Conservation (phyloP, 37 sponge, comb jelly and placozoan species). For the Chondrilla cf. caribensis region DNA sequence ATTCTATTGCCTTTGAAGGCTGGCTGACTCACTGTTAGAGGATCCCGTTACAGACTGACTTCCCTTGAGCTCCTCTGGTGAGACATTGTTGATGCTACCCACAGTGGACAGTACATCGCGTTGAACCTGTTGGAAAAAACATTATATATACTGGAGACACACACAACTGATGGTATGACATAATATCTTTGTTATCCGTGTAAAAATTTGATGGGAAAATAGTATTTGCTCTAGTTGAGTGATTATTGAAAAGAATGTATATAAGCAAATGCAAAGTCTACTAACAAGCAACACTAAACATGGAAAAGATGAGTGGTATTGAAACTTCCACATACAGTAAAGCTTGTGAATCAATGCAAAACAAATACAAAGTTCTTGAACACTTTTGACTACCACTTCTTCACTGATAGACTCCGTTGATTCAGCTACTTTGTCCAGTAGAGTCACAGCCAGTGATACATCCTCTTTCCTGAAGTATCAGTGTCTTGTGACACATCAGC, state of each 20-base stretch:
- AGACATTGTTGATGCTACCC: slow-evolving; percentile 27
- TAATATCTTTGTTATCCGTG: no score
- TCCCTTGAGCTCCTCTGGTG: slow-evolving; percentile 9
- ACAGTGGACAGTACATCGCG: slow-evolving; percentile 22
- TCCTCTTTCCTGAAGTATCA: not conserved
- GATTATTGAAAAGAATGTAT: not conserved
- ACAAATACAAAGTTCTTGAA: not conserved
- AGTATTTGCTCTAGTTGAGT: no score
- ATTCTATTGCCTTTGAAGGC: no score
- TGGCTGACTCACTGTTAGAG: slow-evolving; percentile 32
- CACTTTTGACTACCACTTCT: slow-evolving; percentile 1
- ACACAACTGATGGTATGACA: no score
- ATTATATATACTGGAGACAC: not conserved
- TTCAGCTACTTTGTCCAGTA: not conserved
- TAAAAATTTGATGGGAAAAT: no score
- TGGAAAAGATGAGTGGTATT: no score
- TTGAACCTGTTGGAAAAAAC: slow-evolving; percentile 16
- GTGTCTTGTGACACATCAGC: slow-evolving; percentile 1
- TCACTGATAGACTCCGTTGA: slow-evolving; percentile 27
- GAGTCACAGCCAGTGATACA: not conserved
- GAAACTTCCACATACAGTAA: no score
- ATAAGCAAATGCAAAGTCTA: not conserved
- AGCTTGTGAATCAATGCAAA: no score
- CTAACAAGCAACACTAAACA: no score
- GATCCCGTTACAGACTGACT: slow-evolving; percentile 28